phyloP scores from a whole-genome alignment of 2,113 vertebrate genomes.

The Ptilonorhynchus violaceus region DNA sequence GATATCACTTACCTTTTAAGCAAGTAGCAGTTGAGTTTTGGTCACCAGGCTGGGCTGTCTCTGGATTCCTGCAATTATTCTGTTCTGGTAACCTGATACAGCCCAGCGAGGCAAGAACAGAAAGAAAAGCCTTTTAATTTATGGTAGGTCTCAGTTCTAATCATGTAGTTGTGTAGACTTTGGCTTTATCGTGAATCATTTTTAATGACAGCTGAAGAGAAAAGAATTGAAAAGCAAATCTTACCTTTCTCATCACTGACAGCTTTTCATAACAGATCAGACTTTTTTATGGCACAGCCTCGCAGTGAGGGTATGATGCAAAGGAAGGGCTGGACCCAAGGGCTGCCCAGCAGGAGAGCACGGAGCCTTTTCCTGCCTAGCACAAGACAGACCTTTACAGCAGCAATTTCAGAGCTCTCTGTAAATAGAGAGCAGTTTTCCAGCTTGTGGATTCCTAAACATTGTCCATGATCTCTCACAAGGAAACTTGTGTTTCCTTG shows the following conservation, averaged over 20 bases:
- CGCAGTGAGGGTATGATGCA: not conserved
- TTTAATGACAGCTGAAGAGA: conserved; percentile 71
- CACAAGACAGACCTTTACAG: not conserved
- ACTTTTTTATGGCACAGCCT: conserved; percentile 19
- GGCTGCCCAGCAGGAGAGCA: not conserved
- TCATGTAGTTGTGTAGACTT: conserved; percentile 45
- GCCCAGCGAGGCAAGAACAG: not conserved
- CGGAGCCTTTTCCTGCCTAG: not conserved
- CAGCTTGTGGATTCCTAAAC: not conserved
- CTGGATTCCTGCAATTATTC: not conserved
- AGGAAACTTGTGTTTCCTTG: not conserved
- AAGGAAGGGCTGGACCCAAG: not conserved
- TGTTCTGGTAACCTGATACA: conserved; percentile 58
- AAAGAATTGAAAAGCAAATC: conserved; percentile 62
- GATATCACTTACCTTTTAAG: conserved; percentile 26
- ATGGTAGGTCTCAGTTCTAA: conserved; percentile 55
- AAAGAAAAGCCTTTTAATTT: conserved; percentile 55
- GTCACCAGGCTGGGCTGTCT: not conserved
- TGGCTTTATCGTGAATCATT: conserved; percentile 63
- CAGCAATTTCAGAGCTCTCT: not conserved
- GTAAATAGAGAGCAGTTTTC: not conserved
- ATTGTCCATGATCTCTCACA: not conserved
- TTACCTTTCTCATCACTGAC: conserved; percentile 65
- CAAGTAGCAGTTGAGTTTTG: not conserved
- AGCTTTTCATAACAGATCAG: conserved; percentile 62